Conservation (phyloP, 2,888 invertebrate species). For the Deilephila porcellus region DNA sequence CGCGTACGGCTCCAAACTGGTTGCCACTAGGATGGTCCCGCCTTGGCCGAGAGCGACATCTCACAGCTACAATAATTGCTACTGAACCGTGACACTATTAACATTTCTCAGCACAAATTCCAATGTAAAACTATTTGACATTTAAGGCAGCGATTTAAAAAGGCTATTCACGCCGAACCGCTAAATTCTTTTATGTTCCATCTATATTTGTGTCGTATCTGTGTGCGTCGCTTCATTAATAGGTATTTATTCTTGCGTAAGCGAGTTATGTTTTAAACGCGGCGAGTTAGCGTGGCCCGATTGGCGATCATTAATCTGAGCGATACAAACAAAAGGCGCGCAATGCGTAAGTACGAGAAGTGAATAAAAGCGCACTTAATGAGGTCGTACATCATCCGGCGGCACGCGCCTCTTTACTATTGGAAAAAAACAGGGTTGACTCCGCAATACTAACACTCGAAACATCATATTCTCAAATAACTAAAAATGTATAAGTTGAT, state of each 20-base stretch:
- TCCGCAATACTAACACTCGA: constrained; percentile 6
- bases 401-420: constrained; percentile 64
- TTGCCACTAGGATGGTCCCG: constrained; percentile 60
- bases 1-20: constrained; percentile 56
- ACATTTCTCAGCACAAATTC: constrained; percentile 53
- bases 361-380: constrained; percentile 58
- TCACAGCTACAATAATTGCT: constrained; percentile 54
- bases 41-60: constrained; percentile 74
- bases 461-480: no score
- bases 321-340: constrained; percentile 57
- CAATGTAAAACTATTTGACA: constrained; percentile 49
- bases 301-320: constrained; percentile 52
- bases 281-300: constrained; percentile 10
- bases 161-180: constrained; percentile 40
- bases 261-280: constrained; percentile 35
- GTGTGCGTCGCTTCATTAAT: constrained; percentile 18
- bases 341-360: constrained; percentile 41
- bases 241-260: constrained; percentile 37
- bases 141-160: constrained; percentile 48
- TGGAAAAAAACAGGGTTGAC: constrained; percentile 47
- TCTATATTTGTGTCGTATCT: constrained; percentile 20
- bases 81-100: constrained; percentile 73
- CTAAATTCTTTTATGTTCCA: constrained; percentile 44
- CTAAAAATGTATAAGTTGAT: not conserved
- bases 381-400: constrained; percentile 64